Base-by-base conservation (phyloP, 1,140 invertebrate genomes). In the Drosophila tani region DNA sequence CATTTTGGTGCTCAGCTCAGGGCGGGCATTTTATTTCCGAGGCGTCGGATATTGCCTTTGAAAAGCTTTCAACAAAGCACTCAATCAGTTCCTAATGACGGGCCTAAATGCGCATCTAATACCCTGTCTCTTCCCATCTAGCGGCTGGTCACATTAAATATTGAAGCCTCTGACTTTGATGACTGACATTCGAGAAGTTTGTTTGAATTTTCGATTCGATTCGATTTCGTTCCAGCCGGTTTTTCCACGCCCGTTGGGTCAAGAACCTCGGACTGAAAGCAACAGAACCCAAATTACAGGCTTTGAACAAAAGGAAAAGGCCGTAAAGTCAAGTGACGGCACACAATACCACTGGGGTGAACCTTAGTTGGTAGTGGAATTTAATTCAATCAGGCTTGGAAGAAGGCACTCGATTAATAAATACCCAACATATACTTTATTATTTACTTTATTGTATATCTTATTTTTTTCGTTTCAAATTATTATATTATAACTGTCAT, bases 251-350 rank as follows among this genome's bases (percentile, higher is more conserved):
- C 68, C 49, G 24, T 55, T 56, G 29, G 81, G 84, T 87, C 83
- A 87, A 87, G 81, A 81, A 87, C 80, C 83, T 75, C 49, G 47
- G 51, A 11, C 29, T 17, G 6, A 45, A 67, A 77, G 71, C 50
- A 49, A 80, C 82, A 75, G 55, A 60, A 57, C 50, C 55, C n/a
- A 70, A 70, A 82, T 76, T 79, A 66, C 71, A 50, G 55, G 77
- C 27, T 46, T n/a, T 19, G 64, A 59, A 59, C 46, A 75, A 79
- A 66, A 63, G 45, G 40, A 70, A 35, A 79, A 70, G 9, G 50
- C 47, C 73, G 27, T 50, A 51, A 62, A 62, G 56, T 50, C 69
- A 69, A 69, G 40, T 55, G 32, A 64, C 45, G 62, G 24, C 21
- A 45, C 38, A 8, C 14, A 27, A 65, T 24, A 14, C 1, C 6